Conservation (phyloP, 2,113 vertebrate species). For the Sapajus apella region DNA sequence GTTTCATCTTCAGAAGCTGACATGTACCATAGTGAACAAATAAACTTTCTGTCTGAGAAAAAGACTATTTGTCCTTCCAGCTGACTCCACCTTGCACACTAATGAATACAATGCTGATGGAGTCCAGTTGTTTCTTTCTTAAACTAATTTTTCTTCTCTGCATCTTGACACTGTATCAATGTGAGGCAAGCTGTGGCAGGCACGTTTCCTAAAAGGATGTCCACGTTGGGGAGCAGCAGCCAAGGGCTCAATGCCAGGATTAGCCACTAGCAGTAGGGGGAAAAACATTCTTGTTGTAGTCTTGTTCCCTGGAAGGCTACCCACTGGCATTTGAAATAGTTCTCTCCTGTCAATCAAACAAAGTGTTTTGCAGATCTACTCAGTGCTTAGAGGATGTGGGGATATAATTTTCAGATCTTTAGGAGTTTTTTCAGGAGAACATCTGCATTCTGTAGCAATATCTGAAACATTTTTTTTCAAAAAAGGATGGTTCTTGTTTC, state of each 20-base stretch:
- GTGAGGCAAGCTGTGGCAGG: conserved; percentile 66
- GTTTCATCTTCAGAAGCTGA: conserved; percentile 46
- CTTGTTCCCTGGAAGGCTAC: conserved; percentile 70
- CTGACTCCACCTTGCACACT: conserved; percentile 38
- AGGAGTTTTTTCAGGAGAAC: conserved; percentile 18
- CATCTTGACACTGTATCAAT: conserved; percentile 74
- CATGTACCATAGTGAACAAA: conserved; percentile 57
- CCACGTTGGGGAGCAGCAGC: conserved; percentile 62
- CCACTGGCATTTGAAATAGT: conserved; percentile 70
- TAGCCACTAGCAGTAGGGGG: conserved; percentile 58
- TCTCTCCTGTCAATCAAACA: conserved; percentile 62
- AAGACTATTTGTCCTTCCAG: conserved; percentile 11
- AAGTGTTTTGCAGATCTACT: conserved; percentile 57
- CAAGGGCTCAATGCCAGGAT: conserved; percentile 63
- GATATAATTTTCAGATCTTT: conserved; percentile 64
- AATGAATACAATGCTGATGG: conserved; percentile 57
- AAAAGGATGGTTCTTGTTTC: not conserved
- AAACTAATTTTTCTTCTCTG: conserved; percentile 73
- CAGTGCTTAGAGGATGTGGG: conserved; percentile 49
- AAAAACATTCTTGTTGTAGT: conserved; percentile 56
- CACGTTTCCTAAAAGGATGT: conserved; percentile 72
- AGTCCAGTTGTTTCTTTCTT: conserved; percentile 55
- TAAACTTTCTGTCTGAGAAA: conserved; percentile 63
- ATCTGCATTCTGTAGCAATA: not conserved
- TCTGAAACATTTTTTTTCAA: not conserved